phyloP scores from a whole-genome alignment of 2,797 vertebrate genomes.

The Cuculus canorus region DNA sequence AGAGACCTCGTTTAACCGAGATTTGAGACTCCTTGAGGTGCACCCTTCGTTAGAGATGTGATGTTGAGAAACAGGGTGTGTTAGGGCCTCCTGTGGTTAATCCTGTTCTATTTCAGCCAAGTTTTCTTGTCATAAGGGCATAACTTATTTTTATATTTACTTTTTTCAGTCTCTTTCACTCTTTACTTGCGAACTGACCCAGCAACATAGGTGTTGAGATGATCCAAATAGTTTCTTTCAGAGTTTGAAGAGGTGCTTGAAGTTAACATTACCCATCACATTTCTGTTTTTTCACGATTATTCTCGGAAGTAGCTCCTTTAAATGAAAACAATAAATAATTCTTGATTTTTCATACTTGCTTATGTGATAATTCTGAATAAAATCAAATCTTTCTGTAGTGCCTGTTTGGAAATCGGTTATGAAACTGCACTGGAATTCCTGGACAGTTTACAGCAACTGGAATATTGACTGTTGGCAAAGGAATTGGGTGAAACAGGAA shows the following conservation, averaged over 20 bases:
- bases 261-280: neutral
- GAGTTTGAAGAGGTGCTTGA: neutral
- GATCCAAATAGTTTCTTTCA: neutral
- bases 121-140: neutral
- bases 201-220: neutral
- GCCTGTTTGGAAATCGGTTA: constrained; percentile 30
- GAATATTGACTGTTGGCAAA: constrained; percentile 51
- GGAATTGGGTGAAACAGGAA: constrained; percentile 50
- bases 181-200: neutral
- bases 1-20: neutral
- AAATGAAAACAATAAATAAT: neutral
- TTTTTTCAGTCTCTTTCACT: neutral
- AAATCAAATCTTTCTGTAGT: neutral
- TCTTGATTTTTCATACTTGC: neutral
- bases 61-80: neutral
- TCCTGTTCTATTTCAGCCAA: neutral
- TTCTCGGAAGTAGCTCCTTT: neutral
- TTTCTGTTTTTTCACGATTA: neutral
- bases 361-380: neutral
- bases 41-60: neutral
- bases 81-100: neutral
- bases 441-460: constrained; percentile 24
- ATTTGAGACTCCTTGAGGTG: neutral
- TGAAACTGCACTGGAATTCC: constrained; percentile 36
- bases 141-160: neutral